These are phyloP conservation scores for Adelges cooleyi DNA, from an alignment of 1,140 invertebrate genomes.

Conservation along the genomic window DNA sequence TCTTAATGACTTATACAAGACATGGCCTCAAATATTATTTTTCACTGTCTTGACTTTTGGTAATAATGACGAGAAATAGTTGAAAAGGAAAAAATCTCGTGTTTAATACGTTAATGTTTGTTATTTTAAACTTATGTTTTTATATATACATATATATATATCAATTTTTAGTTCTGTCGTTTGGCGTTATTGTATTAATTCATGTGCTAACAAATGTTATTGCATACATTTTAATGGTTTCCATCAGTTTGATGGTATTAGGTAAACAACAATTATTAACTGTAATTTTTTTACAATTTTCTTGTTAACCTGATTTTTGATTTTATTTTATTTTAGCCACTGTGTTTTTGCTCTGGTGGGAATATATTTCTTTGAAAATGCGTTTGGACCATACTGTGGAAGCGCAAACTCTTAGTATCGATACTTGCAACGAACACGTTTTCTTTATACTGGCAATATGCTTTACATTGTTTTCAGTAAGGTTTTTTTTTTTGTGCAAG, in stretches of 20 bases:
- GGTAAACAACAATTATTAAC: not conserved
- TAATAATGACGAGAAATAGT: conserved; percentile 47
- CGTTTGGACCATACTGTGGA: not conserved
- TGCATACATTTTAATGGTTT: conserved; percentile 8
- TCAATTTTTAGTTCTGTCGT: not conserved
- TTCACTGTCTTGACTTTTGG: conserved; percentile 68
- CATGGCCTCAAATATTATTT: conserved; percentile 73
- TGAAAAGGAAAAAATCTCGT: no score
- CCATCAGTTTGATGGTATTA: not conserved
- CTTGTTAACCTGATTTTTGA: not conserved
- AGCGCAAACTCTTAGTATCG: conserved; percentile 4
- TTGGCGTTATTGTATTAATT: conserved; percentile 2
- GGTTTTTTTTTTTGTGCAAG: not conserved
- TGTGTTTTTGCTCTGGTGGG: conserved; percentile 17
- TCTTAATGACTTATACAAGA: conserved; percentile 72
- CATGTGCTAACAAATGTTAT: conserved; percentile 5
- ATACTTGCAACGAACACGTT: conserved; percentile 4
- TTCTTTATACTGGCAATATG: conserved; percentile 5
- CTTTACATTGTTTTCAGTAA: conserved; percentile 22
- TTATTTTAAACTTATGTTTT: not conserved
- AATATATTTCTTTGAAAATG: conserved; percentile 12
- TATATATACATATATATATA: not conserved
- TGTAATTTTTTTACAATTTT: not conserved
- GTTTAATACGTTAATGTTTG: no score
- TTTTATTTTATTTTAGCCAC: not conserved